Evolutionary conservation across 2,797 vertebrate species (phyloP), one percentile per base, ranked within the genome.

Genomic region (Coendou prehensilis): DNA sequence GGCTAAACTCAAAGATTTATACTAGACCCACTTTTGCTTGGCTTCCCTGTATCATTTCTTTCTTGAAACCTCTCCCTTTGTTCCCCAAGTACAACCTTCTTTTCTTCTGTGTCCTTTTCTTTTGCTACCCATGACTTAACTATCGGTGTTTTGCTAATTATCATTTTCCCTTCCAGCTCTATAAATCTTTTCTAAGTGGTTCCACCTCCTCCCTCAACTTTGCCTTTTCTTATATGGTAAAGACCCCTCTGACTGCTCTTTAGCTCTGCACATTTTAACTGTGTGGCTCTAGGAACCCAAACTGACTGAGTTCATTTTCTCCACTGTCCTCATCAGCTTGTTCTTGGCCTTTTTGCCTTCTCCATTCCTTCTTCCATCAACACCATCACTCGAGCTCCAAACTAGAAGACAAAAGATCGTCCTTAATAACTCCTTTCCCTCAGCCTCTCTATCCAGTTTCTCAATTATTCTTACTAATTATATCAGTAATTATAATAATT

Each of bases 1-100:
- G 57, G 52, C 45, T 79, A 83, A 89, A 67, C 67, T 50, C 67
- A 57, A 87, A 90, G 71, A 85, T 45, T 91, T 90, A 61, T 56
- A 61, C 56, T 87, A 50, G 56, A 37, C 37, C 5, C 20, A 59
- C 63, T 94, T 89, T 57, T 71, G 87, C 37, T 75, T 92, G 90
- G 45, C 57, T 73, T 93, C 56, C 26, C n/a, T 50, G 23, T 18
- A 59, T 59, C 11, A 87, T 75, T 71, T 86, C 6, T 69, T 85
- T 93, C 73, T 75, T 63, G 78, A 73, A 87, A 67, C 7, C 4
- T 6, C 26, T 69, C 18, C 52, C 9, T 76, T 86, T 79, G 5
- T 33, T 93, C 79, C 91, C 9, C 0, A 3, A 41, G 67, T 59
- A n/a, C 23, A 57, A 18, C 23, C 20, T 41, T 71, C 20, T 73